Percentiles rank a stretch among this genome's conserved stretches.
These are phyloP conservation scores for Oceanodroma leucorhoa DNA, from an alignment of 2,797 vertebrate genomes.

Conservation along the genomic window DNA sequence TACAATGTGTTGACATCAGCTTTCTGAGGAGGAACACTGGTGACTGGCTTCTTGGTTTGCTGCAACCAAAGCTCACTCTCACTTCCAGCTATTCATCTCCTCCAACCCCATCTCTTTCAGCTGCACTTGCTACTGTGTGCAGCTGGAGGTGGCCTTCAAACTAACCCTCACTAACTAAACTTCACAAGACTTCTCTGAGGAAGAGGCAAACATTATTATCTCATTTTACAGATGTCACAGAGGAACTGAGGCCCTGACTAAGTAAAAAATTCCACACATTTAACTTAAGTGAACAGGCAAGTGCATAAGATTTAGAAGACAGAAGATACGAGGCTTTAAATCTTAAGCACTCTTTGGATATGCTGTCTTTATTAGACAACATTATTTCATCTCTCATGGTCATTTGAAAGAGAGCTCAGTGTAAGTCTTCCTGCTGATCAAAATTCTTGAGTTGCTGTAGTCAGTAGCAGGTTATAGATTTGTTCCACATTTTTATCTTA, in stretches of 20 bases:
- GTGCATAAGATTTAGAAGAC: background rate
- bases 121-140: background rate
- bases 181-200: background rate
- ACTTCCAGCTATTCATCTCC: background rate
- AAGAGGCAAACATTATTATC: background rate
- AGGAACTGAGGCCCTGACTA: background rate
- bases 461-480: background rate
- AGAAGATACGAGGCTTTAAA: background rate
- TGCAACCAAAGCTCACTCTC: background rate
- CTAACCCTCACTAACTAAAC: background rate
- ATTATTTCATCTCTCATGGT: background rate
- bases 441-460: background rate
- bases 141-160: background rate
- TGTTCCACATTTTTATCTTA: slow-evolving; percentile 9
- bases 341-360: background rate
- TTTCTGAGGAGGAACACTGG: background rate
- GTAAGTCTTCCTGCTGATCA: background rate
- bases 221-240: background rate
- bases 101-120: background rate
- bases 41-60: background rate
- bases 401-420: background rate
- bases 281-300: background rate
- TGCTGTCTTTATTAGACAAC: background rate
- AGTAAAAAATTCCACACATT: background rate
- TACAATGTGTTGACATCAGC: background rate